Evolutionary conservation across 2,888 invertebrate genomes (phyloP), one percentile per base, ranked within the genome.

Genomic region (Apodemia arnacis): DNA sequence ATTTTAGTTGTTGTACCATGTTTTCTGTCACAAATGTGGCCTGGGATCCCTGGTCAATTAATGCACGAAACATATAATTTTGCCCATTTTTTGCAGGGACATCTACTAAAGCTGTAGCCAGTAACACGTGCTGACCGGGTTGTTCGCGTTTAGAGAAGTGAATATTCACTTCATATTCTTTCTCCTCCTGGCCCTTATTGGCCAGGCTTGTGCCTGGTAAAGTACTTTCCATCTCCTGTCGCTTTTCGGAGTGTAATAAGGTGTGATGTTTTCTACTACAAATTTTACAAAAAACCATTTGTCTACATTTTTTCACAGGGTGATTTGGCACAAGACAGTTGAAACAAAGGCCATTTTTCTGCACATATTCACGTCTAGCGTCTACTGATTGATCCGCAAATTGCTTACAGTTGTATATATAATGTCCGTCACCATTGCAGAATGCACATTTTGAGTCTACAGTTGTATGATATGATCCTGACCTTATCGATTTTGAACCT

Each of bases 11-110:
- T n/a, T 91, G 88, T 34, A 82, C 87, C 15, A 81, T 75, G 24
- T 83, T 77, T 63, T 94, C 94, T 0, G 92, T 90, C 0, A 94
- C 77, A 78, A 94, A 93, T 0, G 91, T 88, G 3, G 88, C 89
- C n/a, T 93, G 92, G 5, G 92, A 92, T 8, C 92, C 93, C 73
- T 90, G 92, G 49, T 93, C 92, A 24, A 94, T 31, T 27, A 94
- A 83, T 13, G 89, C 90, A 38, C 92, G 76, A 21, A 91, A 49
- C 21, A 82, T n/a, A 0, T 70, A 72, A 34, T 66, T 74, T 8
- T 24, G 7, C 1, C 88, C 90, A 15, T 83, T 76, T 54, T 34
- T 87, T 10, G 87, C 75, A 54, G 72, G 18, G 0, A 80, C 88
- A 18, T 77, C 38, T 6, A 89, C 80, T 13, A 87, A 59, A 5